Percentiles rank a stretch among this genome's conserved stretches.
Evolutionary conservation across 2,113 vertebrate genomes (phyloP).

Genomic region (Myodes glareolus): DNA sequence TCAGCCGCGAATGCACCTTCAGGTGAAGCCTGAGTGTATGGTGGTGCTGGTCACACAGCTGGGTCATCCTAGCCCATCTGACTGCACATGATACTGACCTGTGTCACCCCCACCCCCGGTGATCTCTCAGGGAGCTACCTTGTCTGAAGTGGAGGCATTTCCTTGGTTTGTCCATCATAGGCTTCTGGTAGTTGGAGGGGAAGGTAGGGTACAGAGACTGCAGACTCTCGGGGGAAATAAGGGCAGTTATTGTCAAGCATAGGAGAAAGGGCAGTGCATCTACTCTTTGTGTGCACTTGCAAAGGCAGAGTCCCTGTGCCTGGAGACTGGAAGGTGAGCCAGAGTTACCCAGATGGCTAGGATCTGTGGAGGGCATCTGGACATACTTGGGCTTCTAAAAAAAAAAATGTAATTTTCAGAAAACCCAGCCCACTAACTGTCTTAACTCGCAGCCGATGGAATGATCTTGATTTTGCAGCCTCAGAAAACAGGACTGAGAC

Average conservation of each 20-base stretch:
- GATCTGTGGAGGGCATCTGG: neutral
- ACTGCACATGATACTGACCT: neutral
- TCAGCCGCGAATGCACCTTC: neutral
- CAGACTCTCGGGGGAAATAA: neutral
- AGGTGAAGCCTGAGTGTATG: neutral
- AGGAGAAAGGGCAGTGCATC: neutral
- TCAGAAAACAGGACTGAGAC: neutral
- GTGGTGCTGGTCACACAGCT: neutral
- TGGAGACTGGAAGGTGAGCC: neutral
- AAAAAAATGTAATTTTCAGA: neutral
- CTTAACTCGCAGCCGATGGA: neutral
- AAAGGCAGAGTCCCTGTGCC: neutral
- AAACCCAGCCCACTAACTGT: neutral
- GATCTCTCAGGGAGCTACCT: fast-evolving
- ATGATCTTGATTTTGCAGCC: neutral
- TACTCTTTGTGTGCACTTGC: too few species aligned
- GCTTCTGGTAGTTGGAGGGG: neutral
- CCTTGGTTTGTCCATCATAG: neutral
- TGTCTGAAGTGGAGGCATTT: neutral
- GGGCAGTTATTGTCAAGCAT: neutral
- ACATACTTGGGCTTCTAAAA: neutral
- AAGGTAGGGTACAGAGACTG: neutral
- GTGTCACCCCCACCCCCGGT: fast-evolving
- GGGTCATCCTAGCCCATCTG: neutral
- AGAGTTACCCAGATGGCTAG: neutral